phyloP scores from a whole-genome alignment of 2,888 invertebrate genomes.

The Synanthedon vespiformis region DNA sequence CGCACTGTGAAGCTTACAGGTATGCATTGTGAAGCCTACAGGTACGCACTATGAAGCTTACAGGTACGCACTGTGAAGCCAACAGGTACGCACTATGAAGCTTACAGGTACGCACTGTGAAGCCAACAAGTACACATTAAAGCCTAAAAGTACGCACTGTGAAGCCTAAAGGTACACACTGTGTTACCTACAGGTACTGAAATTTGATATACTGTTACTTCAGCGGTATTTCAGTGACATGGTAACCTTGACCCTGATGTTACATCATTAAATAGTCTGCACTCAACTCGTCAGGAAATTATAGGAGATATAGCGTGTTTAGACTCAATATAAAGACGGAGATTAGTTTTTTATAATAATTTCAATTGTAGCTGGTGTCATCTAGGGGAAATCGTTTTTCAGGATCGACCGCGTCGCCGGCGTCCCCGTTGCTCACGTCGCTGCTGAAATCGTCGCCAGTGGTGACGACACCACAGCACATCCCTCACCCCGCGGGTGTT shows the following conservation, averaged over 20 bases:
- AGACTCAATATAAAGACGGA: no score
- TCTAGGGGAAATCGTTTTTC: not conserved
- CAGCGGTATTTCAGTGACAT: no score
- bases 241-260: no score
- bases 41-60: not conserved
- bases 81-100: not conserved
- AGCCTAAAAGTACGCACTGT: not conserved
- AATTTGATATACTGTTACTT: no score
- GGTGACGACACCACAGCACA: constrained; percentile 58
- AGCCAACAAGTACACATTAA: not conserved
- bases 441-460: constrained; percentile 75
- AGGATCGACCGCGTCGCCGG: constrained; percentile 53
- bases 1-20: no score
- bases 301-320: no score
- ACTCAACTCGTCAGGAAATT: no score
- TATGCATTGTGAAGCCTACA: not conserved
- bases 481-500: constrained; percentile 49
- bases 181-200: not conserved
- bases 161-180: no score
- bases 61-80: not conserved
- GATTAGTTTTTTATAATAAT: no score
- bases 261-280: no score
- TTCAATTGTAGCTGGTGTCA: no score
- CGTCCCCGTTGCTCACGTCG: constrained; percentile 84
- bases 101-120: not conserved